A percentile compares a stretch with the other conserved stretches of the same genome.
Conservation (phyloP, 2,888 invertebrate species). For the Tubulanus polymorphus region DNA sequence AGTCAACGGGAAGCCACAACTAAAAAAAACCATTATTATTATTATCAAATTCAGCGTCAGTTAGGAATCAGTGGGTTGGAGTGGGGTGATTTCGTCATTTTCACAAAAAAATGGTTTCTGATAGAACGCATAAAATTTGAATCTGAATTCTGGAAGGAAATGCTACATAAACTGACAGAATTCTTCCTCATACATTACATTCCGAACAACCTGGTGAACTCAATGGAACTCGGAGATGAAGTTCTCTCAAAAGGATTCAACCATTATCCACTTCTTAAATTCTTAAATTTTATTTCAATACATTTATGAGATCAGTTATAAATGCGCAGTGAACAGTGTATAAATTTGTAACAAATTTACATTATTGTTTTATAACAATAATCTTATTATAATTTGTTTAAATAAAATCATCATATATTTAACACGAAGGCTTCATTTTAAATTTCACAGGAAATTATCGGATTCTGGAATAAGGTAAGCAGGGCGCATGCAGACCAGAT, state of each 20-base stretch:
- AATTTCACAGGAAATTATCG: slow-evolving; percentile 7
- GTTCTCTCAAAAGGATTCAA: no score
- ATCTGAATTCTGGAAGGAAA: slow-evolving; percentile 4
- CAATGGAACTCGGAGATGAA: no score
- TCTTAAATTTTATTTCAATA: no score
- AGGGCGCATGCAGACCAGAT: slow-evolving; percentile 1
- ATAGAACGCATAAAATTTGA: slow-evolving; percentile 18
- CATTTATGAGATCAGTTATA: no score
- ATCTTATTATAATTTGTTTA: no score
- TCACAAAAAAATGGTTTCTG: slow-evolving; percentile 14
- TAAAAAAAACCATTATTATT: slow-evolving; percentile 14
- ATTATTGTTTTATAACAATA: no score
- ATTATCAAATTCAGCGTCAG: slow-evolving; percentile 21
- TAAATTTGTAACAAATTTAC: no score
- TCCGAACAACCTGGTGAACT: no score
- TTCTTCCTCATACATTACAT: neutral
- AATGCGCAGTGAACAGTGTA: no score
- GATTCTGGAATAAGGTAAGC: slow-evolving; percentile 8
- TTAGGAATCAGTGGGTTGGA: slow-evolving; percentile 12
- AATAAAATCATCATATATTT: no score
- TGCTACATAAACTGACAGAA: neutral
- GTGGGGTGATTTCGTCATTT: slow-evolving; percentile 24
- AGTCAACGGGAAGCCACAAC: neutral
- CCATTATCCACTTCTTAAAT: no score
- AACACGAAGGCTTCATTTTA: no score